Evolutionary conservation across 2,113 vertebrate species (phyloP), one percentile per base, ranked within the genome.

Genomic region (Tachysurus vachellii): DNA sequence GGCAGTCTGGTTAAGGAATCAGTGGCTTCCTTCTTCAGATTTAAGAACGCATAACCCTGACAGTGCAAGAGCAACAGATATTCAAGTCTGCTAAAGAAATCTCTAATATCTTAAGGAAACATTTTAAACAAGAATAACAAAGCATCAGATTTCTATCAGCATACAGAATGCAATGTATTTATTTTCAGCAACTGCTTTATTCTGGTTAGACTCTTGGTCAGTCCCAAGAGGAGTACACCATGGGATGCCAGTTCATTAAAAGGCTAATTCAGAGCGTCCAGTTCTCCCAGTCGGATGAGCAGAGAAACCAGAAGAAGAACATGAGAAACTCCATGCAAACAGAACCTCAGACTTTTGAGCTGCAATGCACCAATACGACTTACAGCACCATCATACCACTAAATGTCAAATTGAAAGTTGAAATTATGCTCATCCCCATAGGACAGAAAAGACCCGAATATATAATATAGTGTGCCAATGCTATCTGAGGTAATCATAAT

Each of bases 41-140:
- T 28, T 77, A 28, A 59, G 12, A 82, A 23, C 77, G 73, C n/a
- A 86, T 50, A 66, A 53, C 71, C 70, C 56, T 73, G 56, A 59
- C 66, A 84, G 17, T 73, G 80, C 56, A 85, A 80, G 50, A 82
- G 36, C 47, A 81, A 42, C 42, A 68, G 31, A 89, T 28, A 77
- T 68, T 23, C 11, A 28, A 36, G 10, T 44, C 12, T 70, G 57
- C 75, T 54, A 21, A 80, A 61, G 17, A 79, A n/a, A 26, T 13
- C 13, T 54, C 1, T 16, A 54, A 54, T 54, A 47, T 44, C 42
- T 50, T 26, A 11, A 76, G 12, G 23, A 76, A 53, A 28, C 3
- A 9, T 21, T 79, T 80, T 28, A 8, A 56, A 56, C 28, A 36
- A 36, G 23, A 61, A 14, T 42, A 59, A 44, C 1, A n/a, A 79